Evolutionary conservation across 2,888 invertebrate species (phyloP), one percentile per base, ranked within the genome.

Genomic region (Aphodius sticticus): DNA sequence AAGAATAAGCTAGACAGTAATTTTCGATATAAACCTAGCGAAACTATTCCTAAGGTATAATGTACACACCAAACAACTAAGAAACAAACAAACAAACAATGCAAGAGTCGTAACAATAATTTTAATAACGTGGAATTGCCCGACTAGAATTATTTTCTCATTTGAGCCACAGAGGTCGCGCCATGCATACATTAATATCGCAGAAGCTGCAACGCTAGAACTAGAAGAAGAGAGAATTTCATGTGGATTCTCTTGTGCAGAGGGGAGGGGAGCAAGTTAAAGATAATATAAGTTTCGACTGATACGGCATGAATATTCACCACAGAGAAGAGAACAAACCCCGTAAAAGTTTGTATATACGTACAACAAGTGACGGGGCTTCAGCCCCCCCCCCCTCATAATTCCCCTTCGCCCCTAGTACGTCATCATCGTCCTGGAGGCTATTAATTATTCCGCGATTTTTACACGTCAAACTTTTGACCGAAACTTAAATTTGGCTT

Each of bases 221-320:
- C 53, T 53, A 53, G 53, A 53, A 53, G 53, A 53, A 53, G 53
- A 53, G 7, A 6, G 38, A 38, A 38, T 38, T 53, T 53, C 53
- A 5, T 1, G 7, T 53, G 12, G 7, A 53, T 9, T 5, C 53
- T 3, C 2, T 2, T 1, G 26, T 26, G 26, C 26, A 26, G 26
- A 26, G 26, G 26, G 26, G 26, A 26, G 1, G 6, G 77, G 81
- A 78, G 77, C 69, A 77, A 80, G 80, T 80, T 80, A 80, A 77
- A 80, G 80, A 80, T 80, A 80, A 80, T 80, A 80, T 77, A 80
- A 80, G 80, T 80, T 80, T 80, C 78, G 78, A 77, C 77, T 53
- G 69, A 76, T 76, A 70, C 77, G 77, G 74, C 80, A 80, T 80
- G 80, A 80, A 80, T 80, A 80, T 80, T 77, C 80, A 80, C 53